Percentiles rank a stretch among this genome's conserved stretches.
phyloP scores from a whole-genome alignment of 2,888 invertebrate species.

The Adelognathus sp. region DNA sequence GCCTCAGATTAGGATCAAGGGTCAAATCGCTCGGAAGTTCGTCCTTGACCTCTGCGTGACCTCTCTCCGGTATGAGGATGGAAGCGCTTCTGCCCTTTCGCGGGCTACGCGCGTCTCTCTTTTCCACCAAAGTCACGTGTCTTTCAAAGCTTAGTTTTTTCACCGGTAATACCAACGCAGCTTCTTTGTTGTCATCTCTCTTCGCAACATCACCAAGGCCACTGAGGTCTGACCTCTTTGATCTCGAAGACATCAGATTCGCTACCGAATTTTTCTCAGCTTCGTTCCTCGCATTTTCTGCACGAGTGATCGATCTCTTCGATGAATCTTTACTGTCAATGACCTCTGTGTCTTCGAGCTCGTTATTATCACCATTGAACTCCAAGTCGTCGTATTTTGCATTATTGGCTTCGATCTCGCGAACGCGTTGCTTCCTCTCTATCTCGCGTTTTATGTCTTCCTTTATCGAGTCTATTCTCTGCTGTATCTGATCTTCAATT shows the following conservation, averaged over 20 bases:
- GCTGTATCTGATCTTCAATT: slow-evolving; percentile 77
- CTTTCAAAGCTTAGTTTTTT: slow-evolving; percentile 58
- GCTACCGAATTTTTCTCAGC: neutral
- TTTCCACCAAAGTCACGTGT: slow-evolving; percentile 57
- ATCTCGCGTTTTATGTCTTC: slow-evolving; percentile 79
- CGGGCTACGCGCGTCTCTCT: slow-evolving; percentile 6
- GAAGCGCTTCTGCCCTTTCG: slow-evolving; percentile 27
- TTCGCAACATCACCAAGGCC: neutral
- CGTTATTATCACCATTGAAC: slow-evolving; percentile 56
- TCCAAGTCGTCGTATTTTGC: slow-evolving; percentile 70
- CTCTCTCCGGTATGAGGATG: slow-evolving; percentile 57
- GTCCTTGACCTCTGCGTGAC: slow-evolving; percentile 52
- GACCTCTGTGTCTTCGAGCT: slow-evolving; percentile 6
- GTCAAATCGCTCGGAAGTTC: slow-evolving; percentile 47
- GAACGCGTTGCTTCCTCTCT: slow-evolving; percentile 64
- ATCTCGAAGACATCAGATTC: neutral
- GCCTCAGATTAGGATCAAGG: slow-evolving; percentile 52
- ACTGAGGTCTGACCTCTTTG: slow-evolving; percentile 30
- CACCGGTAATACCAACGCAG: slow-evolving; percentile 21
- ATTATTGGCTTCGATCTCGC: slow-evolving; percentile 71
- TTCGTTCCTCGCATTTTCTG: neutral
- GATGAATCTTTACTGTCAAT: neutral
- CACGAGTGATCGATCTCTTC: slow-evolving; percentile 18
- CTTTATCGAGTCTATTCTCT: slow-evolving; percentile 78
- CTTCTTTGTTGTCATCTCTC: slow-evolving; percentile 6